A percentile compares a stretch with the other conserved stretches of the same genome.
Evolutionary conservation across 2,797 vertebrate genomes (phyloP).

Genomic region (Buphagus erythrorhynchus): DNA sequence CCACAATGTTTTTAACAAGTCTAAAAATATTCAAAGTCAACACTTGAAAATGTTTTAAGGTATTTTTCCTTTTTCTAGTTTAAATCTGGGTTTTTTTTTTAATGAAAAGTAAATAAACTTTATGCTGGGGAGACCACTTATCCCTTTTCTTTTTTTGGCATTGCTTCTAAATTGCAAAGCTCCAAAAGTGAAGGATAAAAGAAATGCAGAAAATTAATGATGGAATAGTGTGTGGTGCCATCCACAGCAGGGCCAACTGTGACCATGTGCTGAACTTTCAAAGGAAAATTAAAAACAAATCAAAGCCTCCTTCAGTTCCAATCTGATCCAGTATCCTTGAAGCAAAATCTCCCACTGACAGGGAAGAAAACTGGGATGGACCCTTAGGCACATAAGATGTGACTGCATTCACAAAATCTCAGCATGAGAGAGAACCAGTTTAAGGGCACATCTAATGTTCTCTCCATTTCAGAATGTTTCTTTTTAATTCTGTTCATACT

Average conservation of each 20-base stretch:
- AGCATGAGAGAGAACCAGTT: not conserved
- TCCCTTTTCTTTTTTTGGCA: not conserved
- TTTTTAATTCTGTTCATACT: not conserved
- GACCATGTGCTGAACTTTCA: not conserved
- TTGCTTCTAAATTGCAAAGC: not conserved
- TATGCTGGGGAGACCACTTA: not conserved
- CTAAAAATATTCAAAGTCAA: not conserved
- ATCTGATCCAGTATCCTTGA: not conserved
- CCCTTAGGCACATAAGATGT: not conserved
- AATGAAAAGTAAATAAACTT: not conserved
- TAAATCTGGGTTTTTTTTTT: fast-evolving
- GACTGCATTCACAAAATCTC: not conserved
- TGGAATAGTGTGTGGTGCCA: not conserved
- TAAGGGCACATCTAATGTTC: not conserved
- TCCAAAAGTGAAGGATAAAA: not conserved
- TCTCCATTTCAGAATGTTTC: not conserved
- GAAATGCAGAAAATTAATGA: not conserved
- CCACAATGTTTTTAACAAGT: not conserved
- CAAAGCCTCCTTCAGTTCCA: not conserved
- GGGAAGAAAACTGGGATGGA: not conserved
- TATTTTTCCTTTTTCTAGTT: not conserved
- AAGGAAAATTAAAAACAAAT: not conserved
- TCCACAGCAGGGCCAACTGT: not conserved
- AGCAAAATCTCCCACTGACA: not conserved
- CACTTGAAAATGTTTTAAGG: not conserved